Percentiles rank a stretch among this genome's conserved stretches.
phyloP scores from a whole-genome alignment of 2,113 vertebrate species.

The Scophthalmus maximus region DNA sequence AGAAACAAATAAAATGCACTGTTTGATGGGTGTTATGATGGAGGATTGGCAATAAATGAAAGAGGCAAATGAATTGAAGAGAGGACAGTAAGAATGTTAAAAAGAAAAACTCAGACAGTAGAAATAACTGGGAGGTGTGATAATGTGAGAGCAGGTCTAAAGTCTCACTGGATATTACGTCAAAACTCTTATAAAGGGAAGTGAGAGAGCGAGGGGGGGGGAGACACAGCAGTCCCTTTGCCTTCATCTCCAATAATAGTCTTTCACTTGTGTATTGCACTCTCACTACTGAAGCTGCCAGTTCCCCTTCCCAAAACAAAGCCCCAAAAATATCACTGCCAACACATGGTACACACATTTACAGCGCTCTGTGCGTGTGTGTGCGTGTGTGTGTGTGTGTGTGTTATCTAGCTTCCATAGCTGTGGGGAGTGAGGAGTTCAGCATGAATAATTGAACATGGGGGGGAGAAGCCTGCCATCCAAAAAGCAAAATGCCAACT shows the following conservation, averaged over 20 bases:
- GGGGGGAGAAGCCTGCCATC: slow-evolving; percentile 49
- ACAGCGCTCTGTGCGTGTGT: slow-evolving; percentile 34
- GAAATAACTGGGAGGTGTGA: slow-evolving; percentile 19
- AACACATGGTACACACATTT: slow-evolving; percentile 72
- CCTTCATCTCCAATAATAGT: slow-evolving; percentile 75
- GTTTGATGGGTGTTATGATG: slow-evolving; percentile 18
- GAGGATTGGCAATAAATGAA: slow-evolving; percentile 4
- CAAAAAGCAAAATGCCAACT: slow-evolving; percentile 69
- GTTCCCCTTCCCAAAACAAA: slow-evolving; percentile 72
- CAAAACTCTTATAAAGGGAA: slow-evolving; percentile 31
- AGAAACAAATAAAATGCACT: slow-evolving; percentile 26
- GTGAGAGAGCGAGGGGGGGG: slow-evolving; percentile 11
- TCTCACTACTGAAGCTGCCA: slow-evolving; percentile 57
- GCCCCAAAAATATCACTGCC: slow-evolving; percentile 73
- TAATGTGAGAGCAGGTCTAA: slow-evolving; percentile 27
- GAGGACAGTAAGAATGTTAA: slow-evolving; percentile 3
- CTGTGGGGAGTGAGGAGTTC: slow-evolving; percentile 70
- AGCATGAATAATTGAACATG: slow-evolving; percentile 79
- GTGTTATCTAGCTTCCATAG: slow-evolving; percentile 53
- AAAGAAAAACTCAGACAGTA: background rate
- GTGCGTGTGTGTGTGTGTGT: slow-evolving; percentile 6
- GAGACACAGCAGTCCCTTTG: slow-evolving; percentile 42
- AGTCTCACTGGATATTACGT: slow-evolving; percentile 41
- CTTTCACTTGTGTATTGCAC: slow-evolving; percentile 49
- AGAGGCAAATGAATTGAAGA: slow-evolving; percentile 8